Evolutionary conservation across 1,140 invertebrate genomes (phyloP).

Genomic region (Drosophila lacteicornis): DNA sequence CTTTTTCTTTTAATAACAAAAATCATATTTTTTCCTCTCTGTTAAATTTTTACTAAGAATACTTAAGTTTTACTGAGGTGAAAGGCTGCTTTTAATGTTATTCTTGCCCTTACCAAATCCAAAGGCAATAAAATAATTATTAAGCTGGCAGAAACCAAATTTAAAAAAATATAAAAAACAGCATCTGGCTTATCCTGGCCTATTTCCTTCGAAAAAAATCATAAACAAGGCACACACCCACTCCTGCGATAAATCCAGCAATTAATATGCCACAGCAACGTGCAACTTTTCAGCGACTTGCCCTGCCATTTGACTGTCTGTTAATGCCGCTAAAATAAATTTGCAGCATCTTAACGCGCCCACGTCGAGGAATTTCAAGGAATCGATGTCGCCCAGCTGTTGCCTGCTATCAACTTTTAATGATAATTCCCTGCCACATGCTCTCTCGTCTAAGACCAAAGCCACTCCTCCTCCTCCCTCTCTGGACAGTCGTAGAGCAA

Average conservation of each 20-base stretch:
- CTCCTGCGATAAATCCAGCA: neutral
- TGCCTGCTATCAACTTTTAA: constrained; percentile 75
- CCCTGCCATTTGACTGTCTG: constrained; percentile 72
- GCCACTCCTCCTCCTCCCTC: constrained; percentile 19
- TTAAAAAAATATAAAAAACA: neutral
- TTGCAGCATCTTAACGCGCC: constrained; percentile 41
- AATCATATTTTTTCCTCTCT: neutral
- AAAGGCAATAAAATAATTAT: neutral
- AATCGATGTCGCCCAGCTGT: constrained; percentile 75
- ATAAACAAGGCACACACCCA: constrained; percentile 29
- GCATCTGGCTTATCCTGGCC: constrained; percentile 26
- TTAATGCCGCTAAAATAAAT: constrained; percentile 76
- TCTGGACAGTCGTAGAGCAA: constrained; percentile 54
- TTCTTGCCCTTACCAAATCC: too few relatives aligned
- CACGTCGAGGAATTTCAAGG: constrained; percentile 1
- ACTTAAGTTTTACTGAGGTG: neutral
- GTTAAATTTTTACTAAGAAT: neutral
- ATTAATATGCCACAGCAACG: constrained; percentile 43
- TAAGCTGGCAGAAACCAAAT: neutral
- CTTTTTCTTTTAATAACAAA: too few relatives aligned
- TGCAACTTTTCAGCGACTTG: constrained; percentile 58
- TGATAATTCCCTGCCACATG: constrained; percentile 74
- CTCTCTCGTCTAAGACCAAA: constrained; percentile 2
- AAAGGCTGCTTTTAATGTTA: neutral
- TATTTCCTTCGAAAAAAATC: neutral